Percentiles rank a stretch among this genome's conserved stretches.
These are phyloP conservation scores for Prunella strophiata DNA, from an alignment of 2,797 vertebrate genomes.

Conservation along the genomic window DNA sequence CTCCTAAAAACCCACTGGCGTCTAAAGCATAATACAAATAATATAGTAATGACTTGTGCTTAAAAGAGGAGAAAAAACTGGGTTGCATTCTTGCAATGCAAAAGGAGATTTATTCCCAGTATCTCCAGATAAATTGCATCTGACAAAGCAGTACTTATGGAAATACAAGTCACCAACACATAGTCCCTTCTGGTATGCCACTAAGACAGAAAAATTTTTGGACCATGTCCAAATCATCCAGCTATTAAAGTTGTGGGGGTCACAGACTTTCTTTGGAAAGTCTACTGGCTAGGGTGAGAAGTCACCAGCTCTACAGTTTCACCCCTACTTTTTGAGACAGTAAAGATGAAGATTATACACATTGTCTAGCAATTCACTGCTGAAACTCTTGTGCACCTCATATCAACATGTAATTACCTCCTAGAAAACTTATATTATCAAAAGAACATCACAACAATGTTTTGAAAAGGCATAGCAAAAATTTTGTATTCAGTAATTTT, in stretches of 20 bases:
- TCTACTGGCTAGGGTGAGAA: neutral
- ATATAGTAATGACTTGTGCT: neutral
- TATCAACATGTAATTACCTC: neutral
- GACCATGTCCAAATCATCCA: neutral
- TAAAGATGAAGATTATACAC: neutral
- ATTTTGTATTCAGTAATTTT: neutral
- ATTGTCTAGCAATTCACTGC: neutral
- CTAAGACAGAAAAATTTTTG: constrained; percentile 7
- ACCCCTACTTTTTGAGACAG: neutral
- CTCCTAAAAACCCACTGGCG: neutral
- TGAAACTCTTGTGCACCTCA: neutral
- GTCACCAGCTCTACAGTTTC: neutral
- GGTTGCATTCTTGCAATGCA: neutral
- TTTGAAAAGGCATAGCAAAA: neutral
- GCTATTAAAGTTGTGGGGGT: neutral
- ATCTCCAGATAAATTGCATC: constrained; percentile 20
- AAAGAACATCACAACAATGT: neutral
- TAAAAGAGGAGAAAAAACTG: neutral
- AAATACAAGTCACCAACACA: constrained; percentile 15
- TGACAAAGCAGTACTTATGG: constrained; percentile 40
- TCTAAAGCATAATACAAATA: neutral
- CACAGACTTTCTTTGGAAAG: neutral
- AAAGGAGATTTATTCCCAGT: neutral
- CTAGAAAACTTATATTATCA: neutral
- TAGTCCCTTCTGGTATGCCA: constrained; percentile 19